Conservation (phyloP, 2,113 vertebrate species). For the Cavia porcellus region DNA sequence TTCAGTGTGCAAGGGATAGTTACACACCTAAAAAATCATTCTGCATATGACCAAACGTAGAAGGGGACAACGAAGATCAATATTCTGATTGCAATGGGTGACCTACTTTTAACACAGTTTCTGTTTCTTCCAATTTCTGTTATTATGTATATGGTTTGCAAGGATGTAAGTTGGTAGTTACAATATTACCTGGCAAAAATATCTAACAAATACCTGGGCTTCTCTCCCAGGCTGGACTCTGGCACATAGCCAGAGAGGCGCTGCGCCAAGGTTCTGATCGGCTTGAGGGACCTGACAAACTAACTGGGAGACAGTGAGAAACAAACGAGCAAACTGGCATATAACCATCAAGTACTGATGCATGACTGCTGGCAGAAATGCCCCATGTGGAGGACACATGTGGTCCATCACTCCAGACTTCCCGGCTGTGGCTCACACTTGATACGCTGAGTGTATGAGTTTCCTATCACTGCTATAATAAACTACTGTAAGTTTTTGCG, state of each 20-base stretch:
- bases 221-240: background rate
- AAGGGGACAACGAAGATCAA: slow-evolving; percentile 25
- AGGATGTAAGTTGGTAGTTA: slow-evolving; percentile 7
- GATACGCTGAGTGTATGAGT: background rate
- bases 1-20: background rate
- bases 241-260: background rate
- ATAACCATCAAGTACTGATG: background rate
- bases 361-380: background rate
- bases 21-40: background rate
- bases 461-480: background rate
- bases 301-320: background rate
- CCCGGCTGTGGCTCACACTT: background rate
- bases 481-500: background rate
- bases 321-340: background rate
- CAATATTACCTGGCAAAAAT: background rate
- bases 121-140: slow-evolving; percentile 1
- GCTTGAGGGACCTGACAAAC: background rate
- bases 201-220: slow-evolving; percentile 22
- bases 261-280: background rate
- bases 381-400: background rate
- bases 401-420: background rate
- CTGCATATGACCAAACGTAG: background rate
- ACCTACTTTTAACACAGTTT: slow-evolving; percentile 48
- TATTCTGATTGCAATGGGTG: background rate
- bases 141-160: background rate